A percentile compares a stretch with the other conserved stretches of the same genome.
phyloP scores from a whole-genome alignment of 2,888 invertebrate species.

The Trichogramma dendrolimi region DNA sequence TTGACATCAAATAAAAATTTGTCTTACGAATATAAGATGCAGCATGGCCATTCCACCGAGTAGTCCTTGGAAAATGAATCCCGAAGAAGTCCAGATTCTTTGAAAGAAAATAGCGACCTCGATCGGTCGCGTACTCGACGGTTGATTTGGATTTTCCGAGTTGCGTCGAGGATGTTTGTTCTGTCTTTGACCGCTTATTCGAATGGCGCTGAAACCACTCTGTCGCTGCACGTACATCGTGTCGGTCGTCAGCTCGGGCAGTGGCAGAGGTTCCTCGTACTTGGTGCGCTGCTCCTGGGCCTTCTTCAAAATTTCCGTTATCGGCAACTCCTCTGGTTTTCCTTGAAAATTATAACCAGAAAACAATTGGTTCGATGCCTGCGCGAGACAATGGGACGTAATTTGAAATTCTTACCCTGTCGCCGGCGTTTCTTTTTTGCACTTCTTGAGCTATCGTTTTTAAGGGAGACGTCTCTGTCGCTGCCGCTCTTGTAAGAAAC shows the following conservation, averaged over 20 bases:
- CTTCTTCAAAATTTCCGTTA: conserved; percentile 44
- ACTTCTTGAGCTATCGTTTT: conserved; percentile 9
- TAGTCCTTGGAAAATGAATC: conserved; percentile 46
- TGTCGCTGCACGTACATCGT: conserved; percentile 47
- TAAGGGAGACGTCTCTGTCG: conserved; percentile 12
- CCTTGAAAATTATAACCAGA: neutral
- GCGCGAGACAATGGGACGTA: too few relatives aligned
- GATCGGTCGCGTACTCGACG: conserved; percentile 35
- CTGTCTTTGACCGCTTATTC: conserved; percentile 31
- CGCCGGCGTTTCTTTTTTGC: conserved; percentile 4
- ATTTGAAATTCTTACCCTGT: conserved; percentile 1
- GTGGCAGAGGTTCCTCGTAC: conserved; percentile 40
- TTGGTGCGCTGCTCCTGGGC: conserved; percentile 41
- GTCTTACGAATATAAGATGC: conserved; percentile 45
- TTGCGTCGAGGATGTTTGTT: neutral
- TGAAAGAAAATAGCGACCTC: conserved; percentile 45
- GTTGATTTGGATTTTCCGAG: neutral
- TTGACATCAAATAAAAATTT: neutral
- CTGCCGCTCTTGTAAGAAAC: conserved; percentile 12
- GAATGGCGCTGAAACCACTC: conserved; percentile 46
- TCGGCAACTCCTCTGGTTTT: conserved; percentile 41
- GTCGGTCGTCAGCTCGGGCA: conserved; percentile 43
- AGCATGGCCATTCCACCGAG: conserved; percentile 47
- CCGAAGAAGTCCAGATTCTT: conserved; percentile 40
- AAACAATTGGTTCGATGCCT: too few relatives aligned